A percentile compares a stretch with the other conserved stretches of the same genome.
Evolutionary conservation across 2,113 vertebrate genomes (phyloP).

Genomic region (Pantherophis guttatus): DNA sequence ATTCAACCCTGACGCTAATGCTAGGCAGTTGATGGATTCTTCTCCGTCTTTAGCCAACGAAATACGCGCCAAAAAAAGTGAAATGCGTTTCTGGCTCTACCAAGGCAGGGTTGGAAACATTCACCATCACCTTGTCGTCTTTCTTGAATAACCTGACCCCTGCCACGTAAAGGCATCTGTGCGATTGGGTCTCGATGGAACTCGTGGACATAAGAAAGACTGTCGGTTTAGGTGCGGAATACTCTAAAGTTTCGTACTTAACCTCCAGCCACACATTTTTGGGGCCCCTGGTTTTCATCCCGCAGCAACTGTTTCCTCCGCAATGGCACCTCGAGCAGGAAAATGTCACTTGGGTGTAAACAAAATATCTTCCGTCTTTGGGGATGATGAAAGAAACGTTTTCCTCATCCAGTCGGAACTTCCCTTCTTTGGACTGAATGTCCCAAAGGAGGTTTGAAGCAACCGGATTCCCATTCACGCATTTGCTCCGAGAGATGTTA

Average conservation of each 20-base stretch:
- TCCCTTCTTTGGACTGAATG: accelerated
- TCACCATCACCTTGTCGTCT: background rate
- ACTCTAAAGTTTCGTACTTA: accelerated
- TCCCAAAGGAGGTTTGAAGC: background rate
- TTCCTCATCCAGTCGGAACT: background rate
- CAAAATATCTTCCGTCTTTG: background rate
- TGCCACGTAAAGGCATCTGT: background rate
- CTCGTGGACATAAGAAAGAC: accelerated
- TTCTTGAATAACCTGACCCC: background rate
- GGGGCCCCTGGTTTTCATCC: background rate
- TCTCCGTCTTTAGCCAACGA: background rate
- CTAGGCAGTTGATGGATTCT: background rate
- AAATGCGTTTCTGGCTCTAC: accelerated
- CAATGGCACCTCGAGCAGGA: background rate
- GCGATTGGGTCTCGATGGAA: background rate
- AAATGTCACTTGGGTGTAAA: background rate
- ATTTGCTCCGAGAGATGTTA: background rate
- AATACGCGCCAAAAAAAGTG: background rate
- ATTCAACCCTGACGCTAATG: background rate
- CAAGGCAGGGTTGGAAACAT: background rate
- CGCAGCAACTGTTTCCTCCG: background rate
- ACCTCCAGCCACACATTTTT: background rate
- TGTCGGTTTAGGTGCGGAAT: accelerated
- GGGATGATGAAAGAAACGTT: background rate
- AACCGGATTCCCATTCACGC: background rate